Base-by-base conservation (phyloP, 1,140 invertebrate species). In the Cotesia chilonis region DNA sequence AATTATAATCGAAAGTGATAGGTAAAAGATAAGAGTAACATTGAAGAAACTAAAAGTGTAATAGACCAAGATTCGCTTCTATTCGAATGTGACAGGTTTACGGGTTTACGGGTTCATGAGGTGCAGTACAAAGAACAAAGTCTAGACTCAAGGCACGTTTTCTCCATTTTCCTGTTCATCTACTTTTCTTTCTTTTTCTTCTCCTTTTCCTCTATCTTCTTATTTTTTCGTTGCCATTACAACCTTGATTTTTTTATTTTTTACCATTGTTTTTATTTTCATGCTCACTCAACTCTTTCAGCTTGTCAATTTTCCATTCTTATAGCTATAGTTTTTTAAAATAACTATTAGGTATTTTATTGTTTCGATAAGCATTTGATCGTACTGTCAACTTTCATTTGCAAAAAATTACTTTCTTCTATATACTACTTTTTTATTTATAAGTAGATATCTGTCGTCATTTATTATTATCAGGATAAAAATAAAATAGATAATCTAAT, bases 111-210 rank as follows among this genome's bases (percentile, higher is more conserved):
- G 4, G 28, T 28, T 28, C 28, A 28, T 0, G 51, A 5, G n/a
- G 5, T 47, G 10, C 4, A 47, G 41, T 47, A 28, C 17, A 57
- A 55, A 36, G 66, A 55, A 35, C 7, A 12, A 9, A 52, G 65
- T 54, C 65, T 52, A 54, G 51, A 67, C 51, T 68, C 66, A 6
- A 54, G 20, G 66, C 66, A 68, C 66, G 66, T 68, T 68, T 38
- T 55, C 4, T 10, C 66, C 51, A 68, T 68, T 37, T 54, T 55
- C 14, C 7, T 20, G 54, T 68, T 66, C 70, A 63, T 51, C 41
- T 57, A 61, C 59, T 60, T 17, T 41, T n/a, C 51, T 14, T 61
- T 65, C 51, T 37, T 6, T 51, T 61, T 54, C 52, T 35, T 3
- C 28, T 28, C 28, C 28, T 28, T 1, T 1, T 28, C 28, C 3